Conservation (phyloP, 2,888 invertebrate genomes). For the Pristionchus mayeri region DNA sequence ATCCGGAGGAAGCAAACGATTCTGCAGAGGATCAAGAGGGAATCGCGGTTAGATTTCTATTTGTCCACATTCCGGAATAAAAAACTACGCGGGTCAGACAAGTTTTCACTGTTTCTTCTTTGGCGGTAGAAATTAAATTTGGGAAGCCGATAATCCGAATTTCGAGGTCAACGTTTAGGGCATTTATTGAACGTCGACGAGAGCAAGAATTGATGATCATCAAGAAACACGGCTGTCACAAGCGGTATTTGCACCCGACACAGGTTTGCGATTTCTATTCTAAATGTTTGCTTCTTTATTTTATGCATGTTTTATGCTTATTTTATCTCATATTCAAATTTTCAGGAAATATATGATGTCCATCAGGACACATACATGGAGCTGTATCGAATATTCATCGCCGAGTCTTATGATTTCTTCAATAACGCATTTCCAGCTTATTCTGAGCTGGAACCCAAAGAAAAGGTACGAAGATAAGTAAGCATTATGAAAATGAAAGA, state of each 20-base stretch:
- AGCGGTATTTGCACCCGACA: not conserved
- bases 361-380: not conserved
- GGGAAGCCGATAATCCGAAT: no score
- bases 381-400: not conserved
- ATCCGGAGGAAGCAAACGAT: not conserved
- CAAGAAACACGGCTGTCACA: not conserved
- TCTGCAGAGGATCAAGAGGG: not conserved
- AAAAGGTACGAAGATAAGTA: not conserved
- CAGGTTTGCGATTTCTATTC: no score
- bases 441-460: not conserved
- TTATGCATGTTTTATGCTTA: no score
- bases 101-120: no score
- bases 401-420: not conserved
- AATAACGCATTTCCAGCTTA: not conserved
- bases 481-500: no score
- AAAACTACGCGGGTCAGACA: no score
- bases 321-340: no score
- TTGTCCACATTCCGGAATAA: not conserved
- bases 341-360: slow-evolving; percentile 8
- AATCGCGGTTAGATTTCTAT: not conserved
- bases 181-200: not conserved
- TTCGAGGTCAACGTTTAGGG: no score
- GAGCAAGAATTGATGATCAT: not conserved
- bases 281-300: not conserved
- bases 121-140: no score